Base-by-base conservation (phyloP, 2,888 invertebrate genomes). In the Synergus laeviventris region DNA sequence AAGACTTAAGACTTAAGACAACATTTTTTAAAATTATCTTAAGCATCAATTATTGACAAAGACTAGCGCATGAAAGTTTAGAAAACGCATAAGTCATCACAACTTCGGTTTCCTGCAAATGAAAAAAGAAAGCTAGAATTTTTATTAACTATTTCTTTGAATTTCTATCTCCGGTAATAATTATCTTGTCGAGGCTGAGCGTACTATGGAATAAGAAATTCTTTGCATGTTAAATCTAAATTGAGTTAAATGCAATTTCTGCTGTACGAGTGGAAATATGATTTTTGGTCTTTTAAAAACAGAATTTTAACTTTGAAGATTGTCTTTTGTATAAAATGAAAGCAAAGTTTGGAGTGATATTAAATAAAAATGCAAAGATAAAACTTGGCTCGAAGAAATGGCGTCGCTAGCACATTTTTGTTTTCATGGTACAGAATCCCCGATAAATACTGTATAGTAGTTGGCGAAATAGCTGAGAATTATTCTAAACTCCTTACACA, bases 371-470 rank as follows among this genome's bases (percentile, higher is more conserved):
- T 70, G 16, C 70, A 42, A 70, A 9, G 45, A 24, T 49, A 45
- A 49, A 49, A 70, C n/a, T 70, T 70, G 60, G 74, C 73, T 77
- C 79, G 70, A 77, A 78, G 66, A 78, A 75, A 59, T 79, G 74
- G 75, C 60, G 75, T 80, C 74, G 61, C 54, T 78, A 75, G 75
- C 75, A 73, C 24, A 16, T 62, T 62, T 21, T 73, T 75, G 45
- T 75, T 49, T 77, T 61, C 21, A 45, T 76, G 45, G 73, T 76
- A 73, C 73, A 76, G 38, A 82, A 79, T 83, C 81, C 80, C 82
- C 82, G 84, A 88, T 89, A 88, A 90, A 91, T 90, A 90, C 90
- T 90, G 89, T 86, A 83, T 87, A 86, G 88, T 89, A 89, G 86
- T 89, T 90, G 88, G 89, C 89, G 87, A 87, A 87, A 87, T 82